phyloP scores from a whole-genome alignment of 2,797 vertebrate species.

The Parauchenoglanis ngamensis region DNA sequence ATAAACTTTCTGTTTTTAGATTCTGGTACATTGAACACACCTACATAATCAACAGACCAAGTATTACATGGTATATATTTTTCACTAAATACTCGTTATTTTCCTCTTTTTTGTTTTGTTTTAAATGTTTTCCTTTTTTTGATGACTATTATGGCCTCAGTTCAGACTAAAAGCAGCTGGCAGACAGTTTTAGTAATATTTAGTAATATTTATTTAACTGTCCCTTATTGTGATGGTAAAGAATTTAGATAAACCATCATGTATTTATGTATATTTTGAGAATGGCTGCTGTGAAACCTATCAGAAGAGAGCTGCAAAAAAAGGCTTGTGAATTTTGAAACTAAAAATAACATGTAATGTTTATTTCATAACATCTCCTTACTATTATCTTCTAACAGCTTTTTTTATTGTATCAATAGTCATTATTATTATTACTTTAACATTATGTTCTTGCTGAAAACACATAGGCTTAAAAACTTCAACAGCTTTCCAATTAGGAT shows the following conservation, averaged over 20 bases:
- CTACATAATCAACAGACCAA: constrained; percentile 8
- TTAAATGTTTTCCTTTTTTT: not conserved
- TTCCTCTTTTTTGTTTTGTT: not conserved
- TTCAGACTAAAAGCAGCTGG: not conserved
- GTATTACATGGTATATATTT: not conserved
- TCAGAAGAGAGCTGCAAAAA: not conserved
- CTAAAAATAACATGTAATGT: too few relatives aligned
- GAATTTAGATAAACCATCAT: not conserved
- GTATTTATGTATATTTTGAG: not conserved
- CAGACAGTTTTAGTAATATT: not conserved
- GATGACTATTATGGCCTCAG: not conserved
- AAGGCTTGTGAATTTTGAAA: too few relatives aligned
- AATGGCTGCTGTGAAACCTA: not conserved
- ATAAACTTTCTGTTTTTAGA: constrained; percentile 24
- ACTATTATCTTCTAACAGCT: too few relatives aligned
- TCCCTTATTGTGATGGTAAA: not conserved
- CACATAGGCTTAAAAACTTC: not conserved
- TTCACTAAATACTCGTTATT: not conserved
- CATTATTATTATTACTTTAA: not conserved
- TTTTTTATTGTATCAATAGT: not conserved
- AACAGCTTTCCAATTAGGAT: not conserved
- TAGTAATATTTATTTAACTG: not conserved
- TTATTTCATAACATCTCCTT: not conserved
- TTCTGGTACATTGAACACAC: constrained; percentile 4
- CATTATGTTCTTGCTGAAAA: not conserved